Base-by-base conservation (phyloP, 37 sponge, comb jelly and placozoan genomes). In the Ephydatia muelleri region DNA sequence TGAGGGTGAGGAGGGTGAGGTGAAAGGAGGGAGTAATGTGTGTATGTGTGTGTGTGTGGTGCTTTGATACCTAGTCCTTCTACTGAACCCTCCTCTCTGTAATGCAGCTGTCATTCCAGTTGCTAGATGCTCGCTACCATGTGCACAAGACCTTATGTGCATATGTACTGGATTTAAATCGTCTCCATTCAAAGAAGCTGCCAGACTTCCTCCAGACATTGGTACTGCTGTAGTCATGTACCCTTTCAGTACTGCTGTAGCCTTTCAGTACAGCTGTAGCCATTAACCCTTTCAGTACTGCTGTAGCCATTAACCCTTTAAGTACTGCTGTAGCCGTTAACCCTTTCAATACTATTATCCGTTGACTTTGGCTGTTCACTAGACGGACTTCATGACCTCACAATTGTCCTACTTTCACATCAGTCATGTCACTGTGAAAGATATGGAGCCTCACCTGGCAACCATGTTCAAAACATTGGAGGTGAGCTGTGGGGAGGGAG, bases 381-480 rank as follows among this genome's bases (percentile, higher is more conserved):
- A 94, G 95, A 87, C 83, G 6, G 90, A 91, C 78, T 85, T 82
- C 49, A 83, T 94, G 89, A 94, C 76, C 72, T 89, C 83, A 2
- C 92, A 91, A 38, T 81, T 81, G 72, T 94, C 95, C 31, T 91
- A 85, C 81, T 91, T 87, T 32, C 91, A 94, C 40, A 68, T 94
- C 11, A 84, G 95, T n/a, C 82, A 91, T 23, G 69, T 94, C 49
- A 90, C 91, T 26, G 34, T 88, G 43, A 84, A 88, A 34, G 95
- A 94, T 65, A 77, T 82, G 13, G 84, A 91, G 73, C 89, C 84
- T 0, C 39, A 73, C 65, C 79, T 91, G 22, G 83, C 80, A 0
- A 65, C 23, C 0, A 22, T 91, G 22, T 94, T 86, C 76, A 64
- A 66, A 11, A 23, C 75, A 1, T 35, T 85, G 22, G 93, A 88